Evolutionary conservation across 1,140 invertebrate species (phyloP).

Genomic region (Bacillus rossius): DNA sequence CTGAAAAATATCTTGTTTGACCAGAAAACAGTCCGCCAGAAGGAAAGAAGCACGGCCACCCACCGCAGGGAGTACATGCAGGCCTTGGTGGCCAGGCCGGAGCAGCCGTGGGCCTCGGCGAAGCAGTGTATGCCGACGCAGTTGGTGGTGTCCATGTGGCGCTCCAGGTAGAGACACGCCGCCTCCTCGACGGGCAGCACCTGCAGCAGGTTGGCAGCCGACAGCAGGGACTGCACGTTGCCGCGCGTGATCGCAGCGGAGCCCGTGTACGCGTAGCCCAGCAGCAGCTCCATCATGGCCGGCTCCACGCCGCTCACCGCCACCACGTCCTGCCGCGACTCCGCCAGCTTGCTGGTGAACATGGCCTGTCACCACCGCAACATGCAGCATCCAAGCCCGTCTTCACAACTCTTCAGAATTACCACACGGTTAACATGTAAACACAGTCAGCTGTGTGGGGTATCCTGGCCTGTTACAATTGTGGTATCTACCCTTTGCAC

Average conservation of each 20-base stretch:
- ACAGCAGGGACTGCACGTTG: constrained; percentile 50
- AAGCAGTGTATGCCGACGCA: constrained; percentile 53
- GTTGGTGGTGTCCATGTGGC: constrained; percentile 51
- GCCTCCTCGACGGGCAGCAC: constrained; percentile 47
- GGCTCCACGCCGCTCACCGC: constrained; percentile 49
- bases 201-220: constrained; percentile 54
- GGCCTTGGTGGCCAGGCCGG: constrained; percentile 44
- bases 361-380: constrained; percentile 45
- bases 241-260: constrained; percentile 45
- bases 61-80: constrained; percentile 18
- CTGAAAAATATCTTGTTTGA: too few species aligned
- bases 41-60: too few species aligned
- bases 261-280: constrained; percentile 54
- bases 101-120: constrained; percentile 50
- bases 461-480: constrained; percentile 9
- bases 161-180: constrained; percentile 48
- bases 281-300: constrained; percentile 43
- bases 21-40: too few species aligned
- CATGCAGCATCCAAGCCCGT: too few species aligned
- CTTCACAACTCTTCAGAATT: too few species aligned
- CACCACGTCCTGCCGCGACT: constrained; percentile 44
- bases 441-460: too few species aligned
- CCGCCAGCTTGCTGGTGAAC: constrained; percentile 44
- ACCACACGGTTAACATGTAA: too few species aligned
- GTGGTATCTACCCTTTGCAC: constrained; percentile 17